phyloP scores from a whole-genome alignment of 2,797 vertebrate species.

The Girardinus metallicus region DNA sequence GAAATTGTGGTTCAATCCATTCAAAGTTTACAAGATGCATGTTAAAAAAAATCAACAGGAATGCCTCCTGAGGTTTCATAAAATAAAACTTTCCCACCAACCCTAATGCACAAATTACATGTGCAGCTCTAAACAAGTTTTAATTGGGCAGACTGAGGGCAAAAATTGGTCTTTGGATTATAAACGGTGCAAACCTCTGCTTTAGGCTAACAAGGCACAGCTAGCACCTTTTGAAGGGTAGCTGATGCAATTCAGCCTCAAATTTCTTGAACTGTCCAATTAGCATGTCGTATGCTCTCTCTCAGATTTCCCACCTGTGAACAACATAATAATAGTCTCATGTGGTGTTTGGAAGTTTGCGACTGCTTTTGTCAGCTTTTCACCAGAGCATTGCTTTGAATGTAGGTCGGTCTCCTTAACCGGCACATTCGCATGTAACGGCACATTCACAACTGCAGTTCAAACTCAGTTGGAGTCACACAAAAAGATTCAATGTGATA shows the following conservation, averaged over 20 bases:
- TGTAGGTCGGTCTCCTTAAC: neutral
- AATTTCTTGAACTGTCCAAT: neutral
- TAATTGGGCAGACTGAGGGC: neutral
- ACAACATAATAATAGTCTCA: neutral
- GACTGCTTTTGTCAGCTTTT: neutral
- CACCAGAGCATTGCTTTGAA: slow-evolving; percentile 1
- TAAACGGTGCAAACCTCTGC: neutral
- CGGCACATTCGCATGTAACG: neutral
- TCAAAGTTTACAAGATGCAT: neutral
- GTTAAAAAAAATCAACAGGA: neutral
- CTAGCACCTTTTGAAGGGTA: neutral
- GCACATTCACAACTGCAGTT: slow-evolving; percentile 11
- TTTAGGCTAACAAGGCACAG: neutral
- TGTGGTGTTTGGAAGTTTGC: neutral
- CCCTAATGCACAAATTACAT: neutral
- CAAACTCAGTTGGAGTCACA: slow-evolving; percentile 8
- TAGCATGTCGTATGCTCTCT: neutral
- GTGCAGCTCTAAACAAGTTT: neutral
- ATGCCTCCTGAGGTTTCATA: neutral
- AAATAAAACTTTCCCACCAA: neutral
- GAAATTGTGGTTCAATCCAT: neutral
- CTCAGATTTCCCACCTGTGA: neutral
- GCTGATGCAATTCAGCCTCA: neutral
- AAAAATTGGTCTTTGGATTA: neutral
- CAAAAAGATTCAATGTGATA: slow-evolving; percentile 20